Evolutionary conservation across 1,140 invertebrate species (phyloP).

Genomic region (Trialeurodes vaporariorum): DNA sequence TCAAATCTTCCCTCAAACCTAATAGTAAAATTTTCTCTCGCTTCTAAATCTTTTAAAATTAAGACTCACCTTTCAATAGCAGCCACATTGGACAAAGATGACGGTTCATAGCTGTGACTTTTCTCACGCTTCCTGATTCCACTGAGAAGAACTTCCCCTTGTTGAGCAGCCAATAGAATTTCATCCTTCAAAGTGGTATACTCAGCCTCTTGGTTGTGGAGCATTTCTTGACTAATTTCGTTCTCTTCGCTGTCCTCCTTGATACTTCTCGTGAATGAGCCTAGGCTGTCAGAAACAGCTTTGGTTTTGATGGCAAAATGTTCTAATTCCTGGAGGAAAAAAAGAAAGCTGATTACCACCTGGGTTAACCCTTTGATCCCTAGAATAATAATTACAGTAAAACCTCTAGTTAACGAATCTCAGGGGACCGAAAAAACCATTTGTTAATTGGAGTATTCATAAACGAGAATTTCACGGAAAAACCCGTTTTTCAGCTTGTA

Average conservation of each 20-base stretch:
- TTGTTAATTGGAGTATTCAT: too few relatives aligned
- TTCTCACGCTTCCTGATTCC: slow-evolving; percentile 41
- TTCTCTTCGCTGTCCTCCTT: slow-evolving; percentile 7
- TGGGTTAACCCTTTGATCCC: too few relatives aligned
- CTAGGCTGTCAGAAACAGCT: slow-evolving; percentile 70
- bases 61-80: slow-evolving; percentile 69
- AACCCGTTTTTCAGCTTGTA: too few relatives aligned
- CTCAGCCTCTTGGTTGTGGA: slow-evolving; percentile 30
- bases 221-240: slow-evolving; percentile 11
- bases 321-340: slow-evolving; percentile 62
- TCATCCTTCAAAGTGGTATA: slow-evolving; percentile 64
- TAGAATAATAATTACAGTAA: too few relatives aligned
- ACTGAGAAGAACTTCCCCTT: slow-evolving; percentile 69
- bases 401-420: too few relatives aligned
- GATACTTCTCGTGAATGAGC: slow-evolving; percentile 72
- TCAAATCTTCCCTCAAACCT: too few relatives aligned
- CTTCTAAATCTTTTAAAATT: not conserved
- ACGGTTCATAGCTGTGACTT: slow-evolving; percentile 40
- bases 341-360: slow-evolving; percentile 4
- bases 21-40: too few relatives aligned
- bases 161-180: slow-evolving; percentile 62
- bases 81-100: slow-evolving; percentile 67
- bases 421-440: too few relatives aligned
- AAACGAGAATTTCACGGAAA: too few relatives aligned
- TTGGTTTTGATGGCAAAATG: slow-evolving; percentile 84